phyloP scores from a whole-genome alignment of 2,113 vertebrate genomes.

The Smithornis capensis region DNA sequence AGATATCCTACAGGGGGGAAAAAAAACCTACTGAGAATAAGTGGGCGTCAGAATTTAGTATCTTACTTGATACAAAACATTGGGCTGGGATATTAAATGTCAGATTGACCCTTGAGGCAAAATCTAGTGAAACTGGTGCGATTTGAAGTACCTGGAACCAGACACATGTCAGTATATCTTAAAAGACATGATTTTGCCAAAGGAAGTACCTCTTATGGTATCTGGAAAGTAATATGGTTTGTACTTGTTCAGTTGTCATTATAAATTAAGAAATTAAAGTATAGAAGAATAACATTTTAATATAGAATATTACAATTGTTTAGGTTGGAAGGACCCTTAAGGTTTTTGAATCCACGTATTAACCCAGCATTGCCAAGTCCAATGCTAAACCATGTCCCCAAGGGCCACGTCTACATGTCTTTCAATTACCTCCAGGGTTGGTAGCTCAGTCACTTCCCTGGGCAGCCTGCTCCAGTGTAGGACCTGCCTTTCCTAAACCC shows the following conservation, averaged over 20 bases:
- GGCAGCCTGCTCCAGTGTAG: background rate
- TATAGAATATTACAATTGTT: background rate
- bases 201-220: background rate
- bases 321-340: background rate
- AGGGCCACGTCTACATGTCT: background rate
- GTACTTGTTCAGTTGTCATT: background rate
- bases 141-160: background rate
- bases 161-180: background rate
- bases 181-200: background rate
- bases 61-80: background rate
- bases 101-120: background rate
- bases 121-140: background rate
- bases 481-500: background rate
- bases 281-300: background rate
- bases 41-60: background rate
- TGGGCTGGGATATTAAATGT: constrained; percentile 21
- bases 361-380: background rate
- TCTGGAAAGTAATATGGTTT: background rate
- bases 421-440: background rate
- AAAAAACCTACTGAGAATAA: background rate
- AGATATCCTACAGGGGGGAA: background rate
- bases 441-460: background rate
- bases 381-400: background rate
- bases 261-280: background rate
- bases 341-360: background rate